Conservation (phyloP, 2,113 vertebrate genomes). For the Chaetodon trifascialis region DNA sequence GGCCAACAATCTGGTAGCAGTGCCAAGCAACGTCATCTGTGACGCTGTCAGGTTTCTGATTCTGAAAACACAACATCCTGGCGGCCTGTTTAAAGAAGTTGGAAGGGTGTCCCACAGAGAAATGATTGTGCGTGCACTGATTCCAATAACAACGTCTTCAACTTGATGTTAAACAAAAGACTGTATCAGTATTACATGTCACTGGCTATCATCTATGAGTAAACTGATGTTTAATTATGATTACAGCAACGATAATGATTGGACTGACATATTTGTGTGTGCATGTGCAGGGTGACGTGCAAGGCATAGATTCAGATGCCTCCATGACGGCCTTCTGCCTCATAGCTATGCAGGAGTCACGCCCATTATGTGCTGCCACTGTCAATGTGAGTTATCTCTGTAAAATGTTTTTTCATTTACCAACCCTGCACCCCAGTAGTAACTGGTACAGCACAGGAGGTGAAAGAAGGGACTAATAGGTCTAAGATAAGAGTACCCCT, state of each 20-base stretch:
- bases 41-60: conserved; percentile 89
- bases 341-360: conserved; percentile 86
- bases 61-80: conserved; percentile 43
- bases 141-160: accelerated
- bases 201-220: conserved; percentile 68
- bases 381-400: conserved; percentile 82
- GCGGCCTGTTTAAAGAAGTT: conserved; percentile 85
- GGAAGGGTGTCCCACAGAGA: conserved; percentile 70
- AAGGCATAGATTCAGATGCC: conserved; percentile 71
- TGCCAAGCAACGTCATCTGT: conserved; percentile 81
- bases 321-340: conserved; percentile 90
- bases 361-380: conserved; percentile 71
- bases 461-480: too few relatives aligned
- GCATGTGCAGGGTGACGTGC: conserved; percentile 82
- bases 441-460: too few relatives aligned
- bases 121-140: conserved; percentile 84
- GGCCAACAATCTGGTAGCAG: conserved; percentile 56
- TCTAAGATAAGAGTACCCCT: too few relatives aligned
- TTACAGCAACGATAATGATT: not conserved
- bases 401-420: not conserved
- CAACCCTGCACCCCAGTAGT: not conserved
- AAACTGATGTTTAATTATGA: not conserved
- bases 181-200: not conserved
- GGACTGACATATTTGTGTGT: conserved; percentile 66
- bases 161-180: not conserved